A percentile compares a stretch with the other conserved stretches of the same genome.
Evolutionary conservation across 2,113 vertebrate genomes (phyloP).

Genomic region (Aldabrachelys gigantea): DNA sequence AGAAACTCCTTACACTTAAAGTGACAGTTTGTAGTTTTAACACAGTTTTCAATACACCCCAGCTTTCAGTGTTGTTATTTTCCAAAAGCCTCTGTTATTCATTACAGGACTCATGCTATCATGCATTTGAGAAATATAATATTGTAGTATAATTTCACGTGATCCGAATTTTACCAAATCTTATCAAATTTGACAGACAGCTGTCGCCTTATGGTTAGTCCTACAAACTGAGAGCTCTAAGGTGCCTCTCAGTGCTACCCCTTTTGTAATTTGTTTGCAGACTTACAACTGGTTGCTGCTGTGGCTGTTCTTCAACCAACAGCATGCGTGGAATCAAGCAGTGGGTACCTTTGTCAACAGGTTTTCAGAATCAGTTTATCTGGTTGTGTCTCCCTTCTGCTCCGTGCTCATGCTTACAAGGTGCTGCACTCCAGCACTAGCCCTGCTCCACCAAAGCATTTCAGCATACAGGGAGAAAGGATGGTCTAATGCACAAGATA

Average conservation of each 20-base stretch:
- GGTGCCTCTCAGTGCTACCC: neutral
- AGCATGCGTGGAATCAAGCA: neutral
- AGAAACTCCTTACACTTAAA: neutral
- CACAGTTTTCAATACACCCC: neutral
- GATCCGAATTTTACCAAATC: neutral
- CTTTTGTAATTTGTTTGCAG: neutral
- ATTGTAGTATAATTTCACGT: neutral
- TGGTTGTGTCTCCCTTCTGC: neutral
- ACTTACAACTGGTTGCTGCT: neutral
- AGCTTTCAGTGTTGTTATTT: neutral
- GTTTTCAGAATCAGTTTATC: neutral
- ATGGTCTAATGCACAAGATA: neutral
- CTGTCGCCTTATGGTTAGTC: neutral
- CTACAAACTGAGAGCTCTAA: neutral
- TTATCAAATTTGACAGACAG: slow-evolving; percentile 15
- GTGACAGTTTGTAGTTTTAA: neutral
- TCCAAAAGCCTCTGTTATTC: neutral
- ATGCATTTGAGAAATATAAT: neutral
- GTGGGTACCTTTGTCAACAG: neutral
- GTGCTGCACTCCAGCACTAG: neutral
- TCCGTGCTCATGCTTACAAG: neutral
- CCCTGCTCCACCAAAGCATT: neutral
- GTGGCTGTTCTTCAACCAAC: neutral
- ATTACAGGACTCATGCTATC: neutral
- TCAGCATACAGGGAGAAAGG: neutral